A percentile compares a stretch with the other conserved stretches of the same genome.
These are phyloP conservation scores for Meloidogyne floridensis DNA, from an alignment of 1,140 invertebrate genomes.

Conservation along the genomic window DNA sequence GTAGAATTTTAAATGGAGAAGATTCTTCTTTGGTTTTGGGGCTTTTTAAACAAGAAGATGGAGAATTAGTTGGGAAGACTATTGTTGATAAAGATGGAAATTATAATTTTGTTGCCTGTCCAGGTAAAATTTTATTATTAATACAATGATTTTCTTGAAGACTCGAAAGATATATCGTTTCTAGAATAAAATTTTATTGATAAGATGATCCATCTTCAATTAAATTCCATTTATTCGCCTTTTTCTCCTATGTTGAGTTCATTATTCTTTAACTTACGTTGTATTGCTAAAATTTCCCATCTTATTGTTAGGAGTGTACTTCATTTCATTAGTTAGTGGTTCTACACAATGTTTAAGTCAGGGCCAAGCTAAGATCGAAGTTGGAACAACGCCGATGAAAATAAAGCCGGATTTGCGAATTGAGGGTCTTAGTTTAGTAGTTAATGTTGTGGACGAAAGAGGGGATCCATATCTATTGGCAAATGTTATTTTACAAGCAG, in stretches of 20 bases:
- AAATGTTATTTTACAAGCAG: background rate
- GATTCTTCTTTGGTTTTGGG: constrained; percentile 76
- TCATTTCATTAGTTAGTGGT: constrained; percentile 77
- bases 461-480: background rate
- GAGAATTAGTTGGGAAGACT: constrained; percentile 71
- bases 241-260: too few relatives aligned
- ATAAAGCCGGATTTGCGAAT: constrained; percentile 53
- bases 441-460: constrained; percentile 5
- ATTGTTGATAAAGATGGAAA: constrained; percentile 72
- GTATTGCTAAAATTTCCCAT: too few relatives aligned
- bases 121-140: constrained; percentile 39
- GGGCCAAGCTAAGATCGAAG: constrained; percentile 69
- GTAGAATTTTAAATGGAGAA: constrained; percentile 76
- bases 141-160: too few relatives aligned
- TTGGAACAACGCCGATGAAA: constrained; percentile 79
- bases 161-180: too few relatives aligned
- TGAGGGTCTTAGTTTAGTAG: constrained; percentile 65
- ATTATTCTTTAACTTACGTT: constrained; percentile 70
- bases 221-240: too few relatives aligned
- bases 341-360: constrained; percentile 69
- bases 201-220: too few relatives aligned
- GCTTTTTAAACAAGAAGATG: constrained; percentile 70
- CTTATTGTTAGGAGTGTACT: constrained; percentile 74
- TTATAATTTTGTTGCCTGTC: constrained; percentile 72
- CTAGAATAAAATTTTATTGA: too few relatives aligned